Evolutionary conservation across 2,113 vertebrate genomes (phyloP).

Genomic region (Helogale parvula): DNA sequence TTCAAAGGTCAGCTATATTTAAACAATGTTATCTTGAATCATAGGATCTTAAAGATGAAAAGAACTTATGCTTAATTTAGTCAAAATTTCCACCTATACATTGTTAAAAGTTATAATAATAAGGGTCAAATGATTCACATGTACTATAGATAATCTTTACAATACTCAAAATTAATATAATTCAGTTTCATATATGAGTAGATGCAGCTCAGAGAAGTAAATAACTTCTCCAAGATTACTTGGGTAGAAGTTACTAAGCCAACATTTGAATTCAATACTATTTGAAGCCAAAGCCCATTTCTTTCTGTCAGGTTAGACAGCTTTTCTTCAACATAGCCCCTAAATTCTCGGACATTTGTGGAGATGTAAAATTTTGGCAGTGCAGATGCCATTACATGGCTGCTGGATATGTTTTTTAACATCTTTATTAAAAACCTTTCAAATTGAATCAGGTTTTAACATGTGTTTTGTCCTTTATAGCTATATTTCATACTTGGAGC

Average conservation of each 20-base stretch:
- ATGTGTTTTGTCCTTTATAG: not conserved
- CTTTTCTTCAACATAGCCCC: not conserved
- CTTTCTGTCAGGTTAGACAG: not conserved
- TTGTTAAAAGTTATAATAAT: slow-evolving; percentile 27
- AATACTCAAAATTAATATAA: not conserved
- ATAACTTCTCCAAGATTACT: not conserved
- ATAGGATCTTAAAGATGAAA: not conserved
- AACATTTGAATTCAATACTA: not conserved
- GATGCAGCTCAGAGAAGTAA: not conserved
- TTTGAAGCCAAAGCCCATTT: not conserved
- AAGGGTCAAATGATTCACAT: not conserved
- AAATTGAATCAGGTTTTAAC: not conserved
- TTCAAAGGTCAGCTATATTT: not conserved
- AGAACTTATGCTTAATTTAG: not conserved
- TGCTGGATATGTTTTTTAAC: not conserved
- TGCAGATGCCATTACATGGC: not conserved
- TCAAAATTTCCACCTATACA: not conserved
- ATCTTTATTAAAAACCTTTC: not conserved
- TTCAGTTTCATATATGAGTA: not conserved
- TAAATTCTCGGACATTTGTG: not conserved
- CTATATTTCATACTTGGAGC: not conserved
- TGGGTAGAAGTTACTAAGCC: not conserved
- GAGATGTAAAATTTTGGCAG: not conserved
- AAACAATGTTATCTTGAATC: not conserved
- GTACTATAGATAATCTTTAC: not conserved